These are phyloP conservation scores for Clarias macrocephalus DNA, from an alignment of 2,113 vertebrate genomes.

Conservation along the genomic window DNA sequence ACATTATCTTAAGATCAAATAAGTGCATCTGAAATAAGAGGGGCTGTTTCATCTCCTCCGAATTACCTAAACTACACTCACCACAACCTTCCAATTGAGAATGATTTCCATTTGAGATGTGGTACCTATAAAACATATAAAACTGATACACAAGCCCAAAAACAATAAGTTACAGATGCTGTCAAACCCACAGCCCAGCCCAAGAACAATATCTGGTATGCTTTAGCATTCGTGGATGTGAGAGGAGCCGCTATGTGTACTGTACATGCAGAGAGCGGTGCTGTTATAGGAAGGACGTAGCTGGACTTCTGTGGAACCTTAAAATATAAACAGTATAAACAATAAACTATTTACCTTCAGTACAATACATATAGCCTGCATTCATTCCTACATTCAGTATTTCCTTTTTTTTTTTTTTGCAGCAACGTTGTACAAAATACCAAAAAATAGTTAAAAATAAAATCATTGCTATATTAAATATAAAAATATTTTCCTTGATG, in stretches of 20 bases:
- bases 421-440: not conserved
- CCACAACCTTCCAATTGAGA: slow-evolving; percentile 14
- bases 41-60: slow-evolving; percentile 11
- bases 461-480: not conserved
- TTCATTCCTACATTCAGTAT: not conserved
- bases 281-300: slow-evolving; percentile 25
- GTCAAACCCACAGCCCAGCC: slow-evolving; percentile 34
- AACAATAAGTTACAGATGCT: slow-evolving; percentile 33
- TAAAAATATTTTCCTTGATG: not conserved
- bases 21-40: not conserved
- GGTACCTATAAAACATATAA: slow-evolving; percentile 8
- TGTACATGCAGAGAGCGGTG: slow-evolving; percentile 29
- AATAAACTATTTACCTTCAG: slow-evolving; percentile 11
- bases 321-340: slow-evolving; percentile 40
- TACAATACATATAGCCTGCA: slow-evolving; percentile 18
- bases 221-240: slow-evolving; percentile 13
- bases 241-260: slow-evolving; percentile 29
- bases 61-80: slow-evolving; percentile 21
- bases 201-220: slow-evolving; percentile 40
- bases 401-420: slow-evolving; percentile 7
- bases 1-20: slow-evolving; percentile 37
- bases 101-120: slow-evolving; percentile 25
- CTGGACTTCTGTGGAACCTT: slow-evolving; percentile 42
- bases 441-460: not conserved
- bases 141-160: slow-evolving; percentile 15